Evolutionary conservation across 1,140 invertebrate species (phyloP).

Genomic region (Trachelipus rathkii): DNA sequence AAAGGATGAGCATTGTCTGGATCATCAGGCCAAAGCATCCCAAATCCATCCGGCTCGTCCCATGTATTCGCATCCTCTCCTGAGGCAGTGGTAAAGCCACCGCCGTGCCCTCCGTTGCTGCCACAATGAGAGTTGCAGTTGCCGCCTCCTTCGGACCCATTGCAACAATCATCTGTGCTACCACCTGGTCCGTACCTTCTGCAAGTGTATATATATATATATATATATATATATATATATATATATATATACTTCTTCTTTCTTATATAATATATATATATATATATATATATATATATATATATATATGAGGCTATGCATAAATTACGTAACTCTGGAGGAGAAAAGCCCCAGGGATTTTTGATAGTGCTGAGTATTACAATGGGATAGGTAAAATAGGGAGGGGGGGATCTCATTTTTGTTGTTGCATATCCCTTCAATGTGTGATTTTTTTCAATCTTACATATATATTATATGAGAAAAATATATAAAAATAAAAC

Average conservation of each 20-base stretch:
- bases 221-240: conserved; percentile 8
- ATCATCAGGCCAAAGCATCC: conserved; percentile 35
- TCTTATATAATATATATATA: conserved; percentile 12
- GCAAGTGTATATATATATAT: background rate
- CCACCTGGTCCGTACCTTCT: background rate
- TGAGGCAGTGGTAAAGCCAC: too few species aligned
- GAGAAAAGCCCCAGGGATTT: too few species aligned
- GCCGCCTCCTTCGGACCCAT: background rate
- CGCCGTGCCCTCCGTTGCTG: too few species aligned
- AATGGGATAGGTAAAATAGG: too few species aligned
- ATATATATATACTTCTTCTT: conserved; percentile 15
- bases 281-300: conserved; percentile 13
- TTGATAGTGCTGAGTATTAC: too few species aligned
- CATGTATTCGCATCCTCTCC: background rate
- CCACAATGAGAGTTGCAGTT: background rate
- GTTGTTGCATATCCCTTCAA: too few species aligned
- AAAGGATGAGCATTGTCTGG: conserved; percentile 42
- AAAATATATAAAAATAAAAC: too few species aligned
- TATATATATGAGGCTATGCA: background rate
- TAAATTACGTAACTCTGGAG: too few species aligned
- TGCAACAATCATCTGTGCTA: background rate
- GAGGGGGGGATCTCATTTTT: too few species aligned
- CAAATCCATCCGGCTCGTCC: background rate
- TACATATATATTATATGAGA: too few species aligned
- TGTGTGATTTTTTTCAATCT: too few species aligned